Evolutionary conservation across 1,140 invertebrate species (phyloP).

Genomic region (Pygmarrhopalites habei): DNA sequence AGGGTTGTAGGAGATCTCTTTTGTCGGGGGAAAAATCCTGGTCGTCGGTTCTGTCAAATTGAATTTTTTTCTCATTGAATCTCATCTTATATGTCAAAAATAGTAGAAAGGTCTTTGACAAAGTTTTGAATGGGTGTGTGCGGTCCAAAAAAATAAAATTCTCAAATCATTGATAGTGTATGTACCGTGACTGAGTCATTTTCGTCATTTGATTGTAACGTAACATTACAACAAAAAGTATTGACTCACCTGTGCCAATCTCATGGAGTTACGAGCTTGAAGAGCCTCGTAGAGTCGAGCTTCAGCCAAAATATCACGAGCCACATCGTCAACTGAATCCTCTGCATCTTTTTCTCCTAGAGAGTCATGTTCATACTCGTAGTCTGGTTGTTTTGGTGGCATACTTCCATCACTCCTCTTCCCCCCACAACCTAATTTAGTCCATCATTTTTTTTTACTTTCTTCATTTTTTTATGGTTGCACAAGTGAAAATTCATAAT

Average conservation of each 20-base stretch:
- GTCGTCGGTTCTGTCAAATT: conserved; percentile 4
- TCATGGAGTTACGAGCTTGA: conserved; percentile 60
- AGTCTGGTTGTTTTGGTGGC: conserved; percentile 57
- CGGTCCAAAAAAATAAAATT: neutral
- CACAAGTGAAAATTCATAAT: too few relatives aligned
- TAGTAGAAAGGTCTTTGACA: neutral
- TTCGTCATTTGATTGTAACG: neutral
- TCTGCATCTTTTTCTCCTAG: conserved; percentile 58
- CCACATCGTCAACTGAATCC: conserved; percentile 61
- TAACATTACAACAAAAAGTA: neutral
- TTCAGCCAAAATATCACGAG: conserved; percentile 64
- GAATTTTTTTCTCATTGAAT: neutral
- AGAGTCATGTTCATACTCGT: conserved; percentile 61
- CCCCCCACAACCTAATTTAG: conserved; percentile 34
- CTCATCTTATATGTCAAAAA: neutral
- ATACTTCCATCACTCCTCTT: conserved; percentile 53
- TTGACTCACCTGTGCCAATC: conserved; percentile 49
- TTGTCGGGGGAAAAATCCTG: conserved; percentile 24
- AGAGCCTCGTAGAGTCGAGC: conserved; percentile 68
- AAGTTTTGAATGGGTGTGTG: neutral
- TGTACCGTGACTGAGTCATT: neutral
- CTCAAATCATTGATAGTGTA: neutral
- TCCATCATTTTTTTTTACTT: too few relatives aligned
- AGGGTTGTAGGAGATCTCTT: conserved; percentile 2
- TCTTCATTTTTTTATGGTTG: too few relatives aligned